Conservation (phyloP, 2,113 vertebrate genomes). For the Melanerpes formicivorus region DNA sequence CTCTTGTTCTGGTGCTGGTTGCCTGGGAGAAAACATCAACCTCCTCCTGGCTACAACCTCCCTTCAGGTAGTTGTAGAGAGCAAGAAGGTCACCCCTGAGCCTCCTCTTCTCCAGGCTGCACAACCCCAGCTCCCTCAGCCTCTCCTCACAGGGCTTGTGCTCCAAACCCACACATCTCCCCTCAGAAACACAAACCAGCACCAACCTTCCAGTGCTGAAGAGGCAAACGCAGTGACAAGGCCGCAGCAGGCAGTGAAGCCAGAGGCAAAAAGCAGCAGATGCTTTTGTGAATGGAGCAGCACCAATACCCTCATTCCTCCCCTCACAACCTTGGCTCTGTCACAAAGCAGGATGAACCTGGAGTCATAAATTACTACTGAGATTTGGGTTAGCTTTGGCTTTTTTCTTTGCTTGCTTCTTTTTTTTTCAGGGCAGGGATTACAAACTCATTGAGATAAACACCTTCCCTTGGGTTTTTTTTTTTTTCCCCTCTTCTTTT, state of each 20-base stretch:
- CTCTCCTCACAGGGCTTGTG: too few species aligned
- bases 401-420: background rate
- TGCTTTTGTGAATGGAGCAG: background rate
- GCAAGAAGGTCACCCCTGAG: too few species aligned
- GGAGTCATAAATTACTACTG: slow-evolving; percentile 20
- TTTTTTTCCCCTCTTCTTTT: background rate
- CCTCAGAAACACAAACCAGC: too few species aligned
- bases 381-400: background rate
- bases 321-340: background rate
- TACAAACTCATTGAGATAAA: slow-evolving; percentile 49
- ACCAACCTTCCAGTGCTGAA: background rate
- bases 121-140: too few species aligned
- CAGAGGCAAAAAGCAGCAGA: background rate
- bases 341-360: background rate
- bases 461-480: background rate
- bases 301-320: background rate
- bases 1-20: too few species aligned
- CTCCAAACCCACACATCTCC: too few species aligned
- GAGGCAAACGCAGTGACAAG: background rate
- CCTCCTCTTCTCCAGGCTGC: too few species aligned
- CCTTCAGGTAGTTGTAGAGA: too few species aligned
- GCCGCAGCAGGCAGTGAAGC: background rate
- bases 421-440: slow-evolving; percentile 14
- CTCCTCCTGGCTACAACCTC: too few species aligned
- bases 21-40: too few species aligned